These are phyloP conservation scores for Scomberomorus guttatus DNA, from an alignment of 2,797 vertebrate genomes.

Conservation along the genomic window DNA sequence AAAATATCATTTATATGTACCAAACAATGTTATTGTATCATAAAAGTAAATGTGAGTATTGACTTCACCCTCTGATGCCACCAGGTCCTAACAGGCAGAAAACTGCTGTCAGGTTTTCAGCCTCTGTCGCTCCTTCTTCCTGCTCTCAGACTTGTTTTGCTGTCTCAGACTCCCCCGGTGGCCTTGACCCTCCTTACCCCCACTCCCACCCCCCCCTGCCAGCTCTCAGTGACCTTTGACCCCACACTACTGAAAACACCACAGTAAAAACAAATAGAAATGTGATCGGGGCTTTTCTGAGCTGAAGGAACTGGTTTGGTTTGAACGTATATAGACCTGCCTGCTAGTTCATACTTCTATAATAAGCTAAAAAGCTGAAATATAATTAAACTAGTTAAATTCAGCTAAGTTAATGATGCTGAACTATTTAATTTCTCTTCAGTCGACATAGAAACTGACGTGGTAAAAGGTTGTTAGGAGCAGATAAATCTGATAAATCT, in stretches of 20 bases:
- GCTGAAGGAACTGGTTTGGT: not conserved
- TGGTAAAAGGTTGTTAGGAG: no score
- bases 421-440: no score
- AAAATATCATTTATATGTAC: no score
- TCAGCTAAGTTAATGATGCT: no score
- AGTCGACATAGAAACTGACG: no score
- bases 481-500: no score
- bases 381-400: no score
- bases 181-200: not conserved
- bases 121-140: not conserved
- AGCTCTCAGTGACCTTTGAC: constrained; percentile 35
- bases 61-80: no score
- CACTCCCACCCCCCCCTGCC: no score
- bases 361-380: not conserved
- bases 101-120: constrained; percentile 7
- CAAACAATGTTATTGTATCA: no score
- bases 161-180: constrained; percentile 23
- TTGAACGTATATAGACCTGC: not conserved
- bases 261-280: constrained; percentile 54
- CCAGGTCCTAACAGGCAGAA: no score
- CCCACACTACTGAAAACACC: not conserved
- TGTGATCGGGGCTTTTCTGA: constrained; percentile 1
- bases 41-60: no score
- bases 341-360: not conserved
- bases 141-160: constrained; percentile 4